Evolutionary conservation across 2,113 vertebrate species (phyloP), one percentile per base, ranked within the genome.

Genomic region (Todiramphus chloris): DNA sequence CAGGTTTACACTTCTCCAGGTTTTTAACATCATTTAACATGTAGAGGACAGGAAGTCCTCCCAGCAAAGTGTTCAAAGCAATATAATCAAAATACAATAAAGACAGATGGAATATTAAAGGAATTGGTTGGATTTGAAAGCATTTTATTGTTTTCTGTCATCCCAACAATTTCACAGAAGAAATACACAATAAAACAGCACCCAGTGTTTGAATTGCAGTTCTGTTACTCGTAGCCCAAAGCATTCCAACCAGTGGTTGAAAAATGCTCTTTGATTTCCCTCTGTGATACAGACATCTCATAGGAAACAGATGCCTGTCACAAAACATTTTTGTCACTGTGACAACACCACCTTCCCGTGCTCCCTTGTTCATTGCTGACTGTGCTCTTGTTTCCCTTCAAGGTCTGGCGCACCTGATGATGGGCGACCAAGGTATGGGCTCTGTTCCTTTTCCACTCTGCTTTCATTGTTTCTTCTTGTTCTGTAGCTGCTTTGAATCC

Each of bases 391-490:
- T 99, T 99, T 99, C 98, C 99, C 99, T 99, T 99, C 98, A 99
- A 99, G 99, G 99, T 99, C 99, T 99, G 98, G 99, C 99, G 98
- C 99, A 99, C 99, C 98, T 99, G 99, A 99, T 99, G 99, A 99
- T 99, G 99, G 99, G 99, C 98, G 99, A 99, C 98, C 99, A 99
- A 99, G 99, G 99, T 99, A 99, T 99, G 99, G 98, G 98, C 98
- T 99, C 98, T 98, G 98, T 98, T 99, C 98, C 98, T 99, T 98
- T 98, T 98, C 98, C 98, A 98, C 98, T 99, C 98, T 98, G 98
- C 98, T 98, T 98, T 97, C 97, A 97, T 98, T 97, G 97, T 98
- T 97, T 96, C 97, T 98, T 97, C 97, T 98, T 98, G 97, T 98
- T 97, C 89, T 97, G 94, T 97, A 98, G 98, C 97, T 97, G 98